phyloP scores from a whole-genome alignment of 2,113 vertebrate genomes.

The Crotalus helleri region DNA sequence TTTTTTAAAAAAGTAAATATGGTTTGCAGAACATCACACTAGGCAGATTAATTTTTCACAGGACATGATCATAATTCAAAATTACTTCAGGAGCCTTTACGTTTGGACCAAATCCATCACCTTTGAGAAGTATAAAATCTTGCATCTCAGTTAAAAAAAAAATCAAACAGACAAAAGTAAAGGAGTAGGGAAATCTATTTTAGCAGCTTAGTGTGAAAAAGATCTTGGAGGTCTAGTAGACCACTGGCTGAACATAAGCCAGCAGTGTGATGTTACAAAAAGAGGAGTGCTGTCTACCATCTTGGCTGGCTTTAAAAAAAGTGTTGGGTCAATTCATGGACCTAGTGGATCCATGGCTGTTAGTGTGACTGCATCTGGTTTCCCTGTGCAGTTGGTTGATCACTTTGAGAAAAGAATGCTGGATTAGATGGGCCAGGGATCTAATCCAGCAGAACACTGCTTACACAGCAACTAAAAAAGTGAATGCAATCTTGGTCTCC shows the following conservation, averaged over 20 bases:
- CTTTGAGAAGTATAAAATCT: neutral
- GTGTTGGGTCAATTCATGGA: neutral
- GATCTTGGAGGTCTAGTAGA: neutral
- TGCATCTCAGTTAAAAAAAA: neutral
- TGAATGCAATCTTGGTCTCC: neutral
- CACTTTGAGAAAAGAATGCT: neutral
- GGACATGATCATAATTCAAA: neutral
- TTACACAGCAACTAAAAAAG: neutral
- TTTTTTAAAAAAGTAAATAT: neutral
- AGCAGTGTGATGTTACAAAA: neutral
- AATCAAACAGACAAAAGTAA: neutral
- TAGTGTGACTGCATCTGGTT: neutral
- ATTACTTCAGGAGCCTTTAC: neutral
- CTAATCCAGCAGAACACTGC: neutral
- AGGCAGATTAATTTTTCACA: neutral
- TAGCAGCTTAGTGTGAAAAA: neutral
- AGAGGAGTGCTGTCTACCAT: neutral
- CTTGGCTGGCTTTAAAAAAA: neutral
- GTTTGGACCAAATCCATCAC: neutral
- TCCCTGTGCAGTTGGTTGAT: neutral
- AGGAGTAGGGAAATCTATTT: neutral
- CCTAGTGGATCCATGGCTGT: neutral
- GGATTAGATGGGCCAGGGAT: neutral
- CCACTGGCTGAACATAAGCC: neutral
- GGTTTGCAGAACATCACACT: neutral